A percentile compares a stretch with the other conserved stretches of the same genome.
Evolutionary conservation across 2,113 vertebrate genomes (phyloP).

Genomic region (Ariopsis seemanni): DNA sequence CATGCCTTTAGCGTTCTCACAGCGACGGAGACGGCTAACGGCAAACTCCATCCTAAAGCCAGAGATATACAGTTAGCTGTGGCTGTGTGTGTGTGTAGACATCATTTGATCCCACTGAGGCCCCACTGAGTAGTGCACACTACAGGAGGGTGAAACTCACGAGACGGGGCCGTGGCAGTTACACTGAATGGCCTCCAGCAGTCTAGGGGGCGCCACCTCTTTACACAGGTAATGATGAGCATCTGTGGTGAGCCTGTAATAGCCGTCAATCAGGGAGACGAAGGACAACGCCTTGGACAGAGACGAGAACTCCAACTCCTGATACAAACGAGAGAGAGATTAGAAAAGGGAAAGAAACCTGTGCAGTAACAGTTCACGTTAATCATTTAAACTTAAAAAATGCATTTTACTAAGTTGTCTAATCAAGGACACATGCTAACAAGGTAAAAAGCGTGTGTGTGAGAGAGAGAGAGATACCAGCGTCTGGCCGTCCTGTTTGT

Average conservation of each 20-base stretch:
- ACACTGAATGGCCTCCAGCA: conserved; percentile 90
- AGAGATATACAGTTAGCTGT: conserved; percentile 12
- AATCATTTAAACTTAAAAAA: background rate
- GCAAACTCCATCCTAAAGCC: conserved; percentile 89
- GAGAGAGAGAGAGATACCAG: conserved; percentile 72
- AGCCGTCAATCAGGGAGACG: conserved; percentile 93
- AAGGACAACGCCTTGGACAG: conserved; percentile 90
- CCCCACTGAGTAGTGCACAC: background rate
- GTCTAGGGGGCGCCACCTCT: conserved; percentile 87
- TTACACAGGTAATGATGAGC: conserved; percentile 96
- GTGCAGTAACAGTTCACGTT: background rate
- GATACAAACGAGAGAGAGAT: conserved; percentile 5
- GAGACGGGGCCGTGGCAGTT: conserved; percentile 92
- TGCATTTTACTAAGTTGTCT: background rate
- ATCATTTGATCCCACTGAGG: background rate
- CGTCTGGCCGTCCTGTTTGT: conserved; percentile 87
- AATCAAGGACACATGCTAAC: background rate
- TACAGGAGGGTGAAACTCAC: conserved; percentile 74
- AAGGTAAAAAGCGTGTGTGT: background rate
- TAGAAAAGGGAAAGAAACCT: background rate
- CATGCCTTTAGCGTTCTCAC: conserved; percentile 86
- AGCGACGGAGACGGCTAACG: conserved; percentile 83
- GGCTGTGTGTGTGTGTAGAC: background rate
- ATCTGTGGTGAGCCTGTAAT: conserved; percentile 90
- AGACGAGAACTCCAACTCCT: conserved; percentile 93